Evolutionary conservation across 1,140 invertebrate genomes (phyloP), one percentile per base, ranked within the genome.

Genomic region (Caerostris extrusa): DNA sequence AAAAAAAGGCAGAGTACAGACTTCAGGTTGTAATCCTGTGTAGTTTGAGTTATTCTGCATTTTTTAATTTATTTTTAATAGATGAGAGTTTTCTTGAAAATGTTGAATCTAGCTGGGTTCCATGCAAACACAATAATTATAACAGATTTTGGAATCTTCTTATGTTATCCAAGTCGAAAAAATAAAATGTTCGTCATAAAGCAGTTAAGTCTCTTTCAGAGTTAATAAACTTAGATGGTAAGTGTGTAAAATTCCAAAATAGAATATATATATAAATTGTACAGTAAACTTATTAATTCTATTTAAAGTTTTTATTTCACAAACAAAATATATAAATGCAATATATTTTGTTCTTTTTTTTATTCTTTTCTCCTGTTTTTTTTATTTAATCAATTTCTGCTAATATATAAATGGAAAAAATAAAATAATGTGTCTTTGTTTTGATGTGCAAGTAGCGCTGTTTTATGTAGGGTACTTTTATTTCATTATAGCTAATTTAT

Each of bases 191-290:
- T 56, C 69, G 91, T 7, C 91, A 93, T 71, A 55, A 56, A 34
- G 91, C 91, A 8, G 50, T 93, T 4, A 87, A 57, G 34, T 82
- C 61, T 12, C 61, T 93, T 10, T 58, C 77, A 50, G 81, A 93
- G 50, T 57, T 93, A 69, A 58, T 83, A 6, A n/a, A 64, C 19
- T 93, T 93, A 69, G 50, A 93, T 8, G 58, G 91, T 93, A 93
- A 14, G 57, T 87, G 14, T 87, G 4, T 61, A 61, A 50, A 87
- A 2, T 34, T 34, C 50, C 14, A 6, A n/a, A n/a, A n/a, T n/a
- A n/a, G n/a, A n/a, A n/a, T n/a, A n/a, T n/a, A n/a, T n/a, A n/a
- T n/a, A n/a, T n/a, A n/a, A n/a, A n/a, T n/a, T n/a, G n/a, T n/a
- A n/a, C n/a, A n/a, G n/a, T n/a, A n/a, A n/a, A n/a, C n/a, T n/a